These are phyloP conservation scores for Balanococcus diminutus DNA, from an alignment of 2,888 invertebrate species.

Conservation along the genomic window DNA sequence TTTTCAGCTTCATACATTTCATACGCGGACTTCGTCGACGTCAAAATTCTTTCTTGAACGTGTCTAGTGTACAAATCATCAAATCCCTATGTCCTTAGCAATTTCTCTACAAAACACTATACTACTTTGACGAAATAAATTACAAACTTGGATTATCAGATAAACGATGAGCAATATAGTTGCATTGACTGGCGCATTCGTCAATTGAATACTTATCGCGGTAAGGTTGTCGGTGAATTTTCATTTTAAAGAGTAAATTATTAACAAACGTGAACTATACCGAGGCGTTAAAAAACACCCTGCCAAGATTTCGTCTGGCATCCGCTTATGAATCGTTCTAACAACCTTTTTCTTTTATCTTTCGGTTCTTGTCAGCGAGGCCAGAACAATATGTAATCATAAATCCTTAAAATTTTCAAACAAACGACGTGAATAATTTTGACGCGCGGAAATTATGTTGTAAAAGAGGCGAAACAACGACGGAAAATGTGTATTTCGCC, in stretches of 20 bases:
- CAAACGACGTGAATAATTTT: slow-evolving; percentile 5
- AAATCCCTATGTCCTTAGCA: neutral
- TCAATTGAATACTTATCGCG: neutral
- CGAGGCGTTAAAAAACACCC: neutral
- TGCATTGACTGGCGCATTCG: neutral
- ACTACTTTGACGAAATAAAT: neutral
- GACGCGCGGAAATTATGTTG: slow-evolving; percentile 5
- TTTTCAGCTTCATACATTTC: neutral
- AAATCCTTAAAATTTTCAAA: neutral
- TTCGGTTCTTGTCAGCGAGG: neutral
- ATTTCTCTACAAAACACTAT: neutral
- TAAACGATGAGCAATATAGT: neutral
- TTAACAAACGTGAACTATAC: neutral
- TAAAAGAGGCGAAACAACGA: neutral
- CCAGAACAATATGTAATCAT: neutral
- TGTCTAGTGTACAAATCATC: neutral
- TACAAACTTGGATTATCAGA: neutral
- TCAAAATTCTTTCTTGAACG: neutral
- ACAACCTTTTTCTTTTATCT: neutral
- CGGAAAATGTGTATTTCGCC: neutral
- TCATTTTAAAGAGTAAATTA: neutral
- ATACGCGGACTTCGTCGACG: neutral
- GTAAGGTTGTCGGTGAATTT: neutral
- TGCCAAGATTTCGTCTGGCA: no score
- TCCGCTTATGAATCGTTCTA: neutral